Evolutionary conservation across 2,888 invertebrate genomes (phyloP).

Genomic region (Stenodera caucasica): DNA sequence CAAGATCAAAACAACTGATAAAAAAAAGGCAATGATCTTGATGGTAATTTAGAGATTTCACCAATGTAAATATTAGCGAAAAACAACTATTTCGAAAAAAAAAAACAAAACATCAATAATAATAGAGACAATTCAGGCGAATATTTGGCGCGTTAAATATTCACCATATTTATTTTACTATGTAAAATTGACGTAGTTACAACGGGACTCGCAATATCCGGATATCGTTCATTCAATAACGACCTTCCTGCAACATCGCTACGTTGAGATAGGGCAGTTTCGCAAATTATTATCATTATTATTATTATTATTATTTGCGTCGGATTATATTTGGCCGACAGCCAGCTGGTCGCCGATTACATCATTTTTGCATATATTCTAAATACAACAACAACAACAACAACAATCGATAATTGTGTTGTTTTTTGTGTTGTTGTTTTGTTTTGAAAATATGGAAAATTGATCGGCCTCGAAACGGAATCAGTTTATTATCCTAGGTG

Average conservation of each 20-base stretch:
- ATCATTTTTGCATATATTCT: conserved; percentile 30
- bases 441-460: not conserved
- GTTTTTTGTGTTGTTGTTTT: not conserved
- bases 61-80: not conserved
- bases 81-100: too few relatives aligned
- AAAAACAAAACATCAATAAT: too few relatives aligned
- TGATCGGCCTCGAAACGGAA: not conserved
- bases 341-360: conserved; percentile 34
- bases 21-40: conserved; percentile 2
- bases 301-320: conserved; percentile 28
- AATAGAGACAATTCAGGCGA: too few relatives aligned
- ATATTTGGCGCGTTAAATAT: too few relatives aligned
- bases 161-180: too few relatives aligned
- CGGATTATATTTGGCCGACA: conserved; percentile 33
- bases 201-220: too few relatives aligned
- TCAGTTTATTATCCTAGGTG: not conserved
- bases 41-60: conserved; percentile 1
- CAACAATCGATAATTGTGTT: not conserved
- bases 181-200: not conserved
- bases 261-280: conserved; percentile 44
- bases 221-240: conserved; percentile 14
- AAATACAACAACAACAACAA: not conserved
- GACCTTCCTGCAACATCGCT: conserved; percentile 32
- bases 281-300: conserved; percentile 24
- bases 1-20: conserved; percentile 6